phyloP scores from a whole-genome alignment of 2,797 vertebrate genomes.

The Bovichtus variegatus region DNA sequence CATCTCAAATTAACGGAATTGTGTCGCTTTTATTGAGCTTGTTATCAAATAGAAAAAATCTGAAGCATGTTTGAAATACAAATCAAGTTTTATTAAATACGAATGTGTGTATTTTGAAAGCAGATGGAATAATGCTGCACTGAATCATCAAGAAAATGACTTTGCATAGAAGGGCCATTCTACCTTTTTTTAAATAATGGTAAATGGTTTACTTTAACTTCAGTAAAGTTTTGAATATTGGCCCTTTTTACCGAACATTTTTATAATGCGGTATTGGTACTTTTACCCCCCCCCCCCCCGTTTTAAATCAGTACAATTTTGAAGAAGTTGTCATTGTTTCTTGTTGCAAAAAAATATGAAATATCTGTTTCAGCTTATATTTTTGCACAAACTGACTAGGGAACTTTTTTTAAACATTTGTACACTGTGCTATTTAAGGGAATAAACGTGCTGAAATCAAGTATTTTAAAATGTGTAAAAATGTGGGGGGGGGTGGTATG shows the following conservation, averaged over 20 bases:
- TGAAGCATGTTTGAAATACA: neutral
- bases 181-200: no score
- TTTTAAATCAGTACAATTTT: neutral
- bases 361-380: neutral
- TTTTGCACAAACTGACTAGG: neutral
- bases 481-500: no score
- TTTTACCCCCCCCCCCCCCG: no score
- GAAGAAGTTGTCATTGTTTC: neutral
- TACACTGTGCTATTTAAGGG: neutral
- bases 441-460: neutral
- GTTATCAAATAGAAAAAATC: neutral
- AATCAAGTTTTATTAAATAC: neutral
- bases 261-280: no score
- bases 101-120: neutral
- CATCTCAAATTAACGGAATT: neutral
- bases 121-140: neutral
- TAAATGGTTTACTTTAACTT: no score
- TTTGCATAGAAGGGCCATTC: no score
- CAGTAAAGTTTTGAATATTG: no score
- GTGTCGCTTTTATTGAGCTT: neutral
- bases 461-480: neutral
- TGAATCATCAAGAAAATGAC: neutral
- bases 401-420: neutral
- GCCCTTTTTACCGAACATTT: no score
- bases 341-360: neutral